Evolutionary conservation across 2,113 vertebrate species (phyloP).

Genomic region (Scortum barcoo): DNA sequence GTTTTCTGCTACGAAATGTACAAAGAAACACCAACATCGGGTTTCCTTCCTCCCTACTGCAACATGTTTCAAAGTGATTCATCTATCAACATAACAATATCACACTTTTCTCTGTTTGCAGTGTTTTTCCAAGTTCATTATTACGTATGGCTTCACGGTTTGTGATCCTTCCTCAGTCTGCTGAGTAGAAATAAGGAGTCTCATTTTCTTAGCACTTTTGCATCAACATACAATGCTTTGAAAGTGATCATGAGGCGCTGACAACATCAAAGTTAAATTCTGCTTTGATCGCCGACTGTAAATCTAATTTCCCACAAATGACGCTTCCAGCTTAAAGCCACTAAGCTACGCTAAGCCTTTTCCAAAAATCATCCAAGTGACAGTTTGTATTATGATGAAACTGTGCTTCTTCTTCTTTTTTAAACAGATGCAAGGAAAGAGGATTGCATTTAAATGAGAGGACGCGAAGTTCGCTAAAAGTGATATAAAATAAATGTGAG

Average conservation of each 20-base stretch:
- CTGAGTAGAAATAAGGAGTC: conserved; percentile 15
- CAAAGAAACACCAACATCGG: neutral
- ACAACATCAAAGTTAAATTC: conserved; percentile 65
- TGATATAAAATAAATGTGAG: neutral
- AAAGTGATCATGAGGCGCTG: conserved; percentile 37
- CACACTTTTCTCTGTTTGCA: neutral
- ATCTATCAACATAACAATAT: neutral
- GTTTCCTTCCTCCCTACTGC: neutral
- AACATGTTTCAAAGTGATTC: neutral
- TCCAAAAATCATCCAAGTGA: conserved; percentile 51
- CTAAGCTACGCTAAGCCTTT: conserved; percentile 62
- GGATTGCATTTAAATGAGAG: conserved; percentile 44
- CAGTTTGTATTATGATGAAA: conserved; percentile 42
- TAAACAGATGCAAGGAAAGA: conserved; percentile 36
- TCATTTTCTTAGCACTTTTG: neutral
- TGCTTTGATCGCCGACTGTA: conserved; percentile 66
- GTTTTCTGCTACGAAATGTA: neutral
- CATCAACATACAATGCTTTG: conserved; percentile 31
- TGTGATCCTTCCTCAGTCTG: conserved; percentile 13
- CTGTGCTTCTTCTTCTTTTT: neutral
- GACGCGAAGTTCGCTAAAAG: conserved; percentile 24
- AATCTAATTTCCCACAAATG: conserved; percentile 69
- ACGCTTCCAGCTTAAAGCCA: conserved; percentile 42
- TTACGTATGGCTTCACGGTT: neutral
- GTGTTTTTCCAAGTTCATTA: neutral